Conservation (phyloP, 2,113 vertebrate species). For the Chloebia gouldiae region DNA sequence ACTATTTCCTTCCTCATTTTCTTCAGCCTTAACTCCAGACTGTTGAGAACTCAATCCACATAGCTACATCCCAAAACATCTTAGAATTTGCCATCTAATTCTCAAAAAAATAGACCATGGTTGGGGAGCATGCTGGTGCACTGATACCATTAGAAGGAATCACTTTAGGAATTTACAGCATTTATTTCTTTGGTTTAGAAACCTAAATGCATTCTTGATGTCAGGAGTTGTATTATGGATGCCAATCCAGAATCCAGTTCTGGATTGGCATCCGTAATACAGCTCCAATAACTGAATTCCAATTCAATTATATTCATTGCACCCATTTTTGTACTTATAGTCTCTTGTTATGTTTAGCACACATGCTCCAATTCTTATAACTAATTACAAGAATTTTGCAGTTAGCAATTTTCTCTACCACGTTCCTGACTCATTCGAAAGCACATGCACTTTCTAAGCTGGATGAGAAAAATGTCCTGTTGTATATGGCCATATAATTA, state of each 20-base stretch:
- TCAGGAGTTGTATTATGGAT: neutral
- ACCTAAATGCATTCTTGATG: neutral
- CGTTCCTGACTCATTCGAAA: accelerated
- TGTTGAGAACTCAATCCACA: neutral
- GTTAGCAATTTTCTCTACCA: neutral
- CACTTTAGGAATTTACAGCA: neutral
- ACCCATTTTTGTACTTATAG: neutral
- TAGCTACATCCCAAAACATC: neutral
- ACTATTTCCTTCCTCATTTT: neutral
- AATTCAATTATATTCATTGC: neutral
- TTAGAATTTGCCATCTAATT: neutral
- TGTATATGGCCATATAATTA: neutral
- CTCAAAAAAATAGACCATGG: neutral
- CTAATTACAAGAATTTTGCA: neutral
- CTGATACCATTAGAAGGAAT: neutral
- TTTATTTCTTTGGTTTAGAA: neutral
- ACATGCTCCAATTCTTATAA: neutral
- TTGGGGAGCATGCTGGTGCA: neutral
- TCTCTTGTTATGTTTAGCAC: neutral
- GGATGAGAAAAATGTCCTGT: neutral
- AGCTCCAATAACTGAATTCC: neutral
- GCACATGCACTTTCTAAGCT: neutral
- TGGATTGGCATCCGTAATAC: neutral
- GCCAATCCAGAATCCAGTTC: neutral
- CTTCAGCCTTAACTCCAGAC: neutral